A percentile compares a stretch with the other conserved stretches of the same genome.
These are phyloP conservation scores for Aricia artaxerxes DNA, from an alignment of 2,888 invertebrate species.

Conservation along the genomic window DNA sequence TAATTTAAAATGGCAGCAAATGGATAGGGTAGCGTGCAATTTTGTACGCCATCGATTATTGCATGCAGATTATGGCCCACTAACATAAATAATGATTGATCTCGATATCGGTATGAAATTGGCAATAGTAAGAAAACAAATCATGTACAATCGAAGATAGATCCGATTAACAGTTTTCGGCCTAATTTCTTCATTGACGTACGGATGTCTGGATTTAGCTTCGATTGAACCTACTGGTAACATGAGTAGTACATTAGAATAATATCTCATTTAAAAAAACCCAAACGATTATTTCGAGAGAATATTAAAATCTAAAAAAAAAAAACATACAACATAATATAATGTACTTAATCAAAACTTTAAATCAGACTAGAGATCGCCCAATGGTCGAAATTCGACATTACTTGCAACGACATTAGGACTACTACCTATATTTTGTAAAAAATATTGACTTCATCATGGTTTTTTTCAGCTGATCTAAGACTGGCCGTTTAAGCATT, in stretches of 20 bases:
- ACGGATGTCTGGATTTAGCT: background rate
- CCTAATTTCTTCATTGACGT: background rate
- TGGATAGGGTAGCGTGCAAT: constrained; percentile 48
- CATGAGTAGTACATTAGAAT: no score
- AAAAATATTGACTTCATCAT: no score
- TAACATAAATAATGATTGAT: constrained; percentile 51
- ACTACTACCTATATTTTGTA: no score
- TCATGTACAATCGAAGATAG: background rate
- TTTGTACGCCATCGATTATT: constrained; percentile 53
- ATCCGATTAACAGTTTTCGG: background rate
- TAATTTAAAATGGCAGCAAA: constrained; percentile 34
- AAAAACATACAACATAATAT: no score
- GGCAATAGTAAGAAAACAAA: constrained; percentile 18
- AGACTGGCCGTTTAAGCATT: no score
- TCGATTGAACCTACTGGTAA: background rate
- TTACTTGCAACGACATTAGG: no score
- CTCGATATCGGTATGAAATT: constrained; percentile 40
- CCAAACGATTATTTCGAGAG: background rate
- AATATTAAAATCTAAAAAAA: no score
- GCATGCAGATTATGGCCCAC: constrained; percentile 53
- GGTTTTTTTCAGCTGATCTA: no score
- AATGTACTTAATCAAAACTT: no score
- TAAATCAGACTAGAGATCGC: no score
- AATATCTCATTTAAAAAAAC: background rate
- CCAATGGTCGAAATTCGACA: no score